Evolutionary conservation across 2,797 vertebrate genomes (phyloP), one percentile per base, ranked within the genome.

Genomic region (Argya squamiceps): DNA sequence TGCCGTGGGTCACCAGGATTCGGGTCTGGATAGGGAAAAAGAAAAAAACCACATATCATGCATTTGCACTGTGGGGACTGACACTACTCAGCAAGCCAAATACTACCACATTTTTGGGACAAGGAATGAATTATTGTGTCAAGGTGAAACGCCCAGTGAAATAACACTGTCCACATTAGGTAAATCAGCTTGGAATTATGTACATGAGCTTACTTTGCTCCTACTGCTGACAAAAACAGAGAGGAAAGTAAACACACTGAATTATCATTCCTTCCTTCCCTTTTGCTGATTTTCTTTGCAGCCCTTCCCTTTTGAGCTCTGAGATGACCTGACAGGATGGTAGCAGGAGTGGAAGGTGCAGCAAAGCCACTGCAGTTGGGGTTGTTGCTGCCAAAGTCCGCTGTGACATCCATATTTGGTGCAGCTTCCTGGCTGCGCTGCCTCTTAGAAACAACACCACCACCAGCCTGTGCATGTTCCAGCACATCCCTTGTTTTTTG

Each of bases 1-100:
- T 98, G 95, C 99, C 97, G 0, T 99, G 99, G 1, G 99, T 99
- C 97, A 99, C 99, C 91, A 99, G 97, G 77, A 99, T 96, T 58
- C 99, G 98, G 0, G 99, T 99, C 99, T 99, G 97, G 17, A 84
- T 4, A 78, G 63, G 22, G 23, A 82, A 68, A 95, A 69, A 46
- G 44, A 30, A 14, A 62, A 16, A 93, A 22, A 5, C 6, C 5
- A n/a, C 44, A 19, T 30, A 78, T 52, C 19, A 59, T 30, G 74
- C 36, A 62, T 70, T 32, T 65, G 64, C 27, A 11, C 37, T 21
- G 22, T 12, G n/a, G 26, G 37, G 55, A 78, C 32, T n/a, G 75
- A 34, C 9, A 26, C 29, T 12, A 46, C 26, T 27, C 59, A 74
- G 13, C 47, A 71, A 82, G n/a, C 11, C 52, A 59, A 68, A 64